Percentiles rank a stretch among this genome's conserved stretches.
Evolutionary conservation across 2,113 vertebrate species (phyloP).

Genomic region (Oreotrochilus melanogaster): DNA sequence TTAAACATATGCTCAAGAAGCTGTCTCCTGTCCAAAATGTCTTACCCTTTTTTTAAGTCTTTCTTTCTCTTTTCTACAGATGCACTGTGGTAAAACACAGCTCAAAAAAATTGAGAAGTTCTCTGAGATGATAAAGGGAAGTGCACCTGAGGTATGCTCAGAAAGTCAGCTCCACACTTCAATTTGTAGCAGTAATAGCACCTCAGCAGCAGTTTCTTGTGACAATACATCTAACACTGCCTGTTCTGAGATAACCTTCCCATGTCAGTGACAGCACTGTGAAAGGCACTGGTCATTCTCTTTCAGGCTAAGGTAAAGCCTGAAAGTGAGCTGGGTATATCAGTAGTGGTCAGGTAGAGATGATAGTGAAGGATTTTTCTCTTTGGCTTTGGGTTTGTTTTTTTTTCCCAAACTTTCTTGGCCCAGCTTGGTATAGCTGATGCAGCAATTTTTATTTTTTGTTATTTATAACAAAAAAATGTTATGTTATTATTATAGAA

Average conservation of each 20-base stretch:
- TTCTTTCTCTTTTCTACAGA: neutral
- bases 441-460: neutral
- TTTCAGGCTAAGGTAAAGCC: neutral
- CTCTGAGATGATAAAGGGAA: neutral
- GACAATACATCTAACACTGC: neutral
- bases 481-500: neutral
- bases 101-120: neutral
- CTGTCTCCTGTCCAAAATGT: neutral
- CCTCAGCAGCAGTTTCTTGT: neutral
- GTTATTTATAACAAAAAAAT: neutral
- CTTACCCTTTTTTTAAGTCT: neutral
- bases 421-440: neutral
- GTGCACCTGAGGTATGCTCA: neutral
- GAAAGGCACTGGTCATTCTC: neutral
- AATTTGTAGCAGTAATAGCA: neutral
- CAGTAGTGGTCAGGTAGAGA: neutral
- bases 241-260: neutral
- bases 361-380: neutral
- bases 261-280: neutral
- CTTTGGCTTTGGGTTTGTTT: neutral
- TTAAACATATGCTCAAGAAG: conserved; percentile 33
- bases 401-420: neutral
- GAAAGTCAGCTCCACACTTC: neutral
- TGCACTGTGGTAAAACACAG: neutral
- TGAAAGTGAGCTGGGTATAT: neutral